phyloP scores from a whole-genome alignment of 2,888 invertebrate genomes.

The Hymenopus coronatus region DNA sequence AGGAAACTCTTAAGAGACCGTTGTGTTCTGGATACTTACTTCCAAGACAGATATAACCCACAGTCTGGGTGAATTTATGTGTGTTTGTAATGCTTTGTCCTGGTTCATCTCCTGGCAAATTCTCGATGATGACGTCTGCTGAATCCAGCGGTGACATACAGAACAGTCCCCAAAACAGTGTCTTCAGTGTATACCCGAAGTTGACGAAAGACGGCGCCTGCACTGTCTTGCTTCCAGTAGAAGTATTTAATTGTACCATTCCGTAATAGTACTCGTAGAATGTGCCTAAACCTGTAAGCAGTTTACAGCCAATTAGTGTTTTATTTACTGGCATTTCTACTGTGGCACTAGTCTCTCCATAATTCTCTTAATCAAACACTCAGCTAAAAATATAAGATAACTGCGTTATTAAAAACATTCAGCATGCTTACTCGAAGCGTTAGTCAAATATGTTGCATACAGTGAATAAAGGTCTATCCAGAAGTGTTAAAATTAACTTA shows the following conservation, averaged over 20 bases:
- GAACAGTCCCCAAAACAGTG: conserved; percentile 68
- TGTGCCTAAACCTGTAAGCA: conserved; percentile 43
- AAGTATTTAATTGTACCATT: conserved; percentile 57
- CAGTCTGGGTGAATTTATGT: conserved; percentile 61
- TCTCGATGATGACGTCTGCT: conserved; percentile 64
- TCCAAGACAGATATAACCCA: conserved; percentile 66
- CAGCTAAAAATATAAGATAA: no score
- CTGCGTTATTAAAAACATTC: no score
- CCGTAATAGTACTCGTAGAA: conserved; percentile 66
- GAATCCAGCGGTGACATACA: conserved; percentile 64
- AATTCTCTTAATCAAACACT: no score
- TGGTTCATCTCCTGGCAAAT: conserved; percentile 51
- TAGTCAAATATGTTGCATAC: no score
- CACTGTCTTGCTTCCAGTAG: conserved; percentile 56
- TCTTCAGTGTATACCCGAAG: conserved; percentile 57
- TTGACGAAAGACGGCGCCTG: conserved; percentile 60
- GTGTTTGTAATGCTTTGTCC: conserved; percentile 51
- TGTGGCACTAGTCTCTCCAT: no score
- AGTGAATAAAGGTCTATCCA: no score
- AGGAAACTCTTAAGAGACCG: no score
- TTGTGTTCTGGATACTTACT: conserved; percentile 41
- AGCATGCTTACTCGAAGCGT: no score
- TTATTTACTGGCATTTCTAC: neutral
- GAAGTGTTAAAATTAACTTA: no score
- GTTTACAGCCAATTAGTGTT: neutral